Conservation (phyloP, 2,888 invertebrate genomes). For the Lampropteryx suffumata region DNA sequence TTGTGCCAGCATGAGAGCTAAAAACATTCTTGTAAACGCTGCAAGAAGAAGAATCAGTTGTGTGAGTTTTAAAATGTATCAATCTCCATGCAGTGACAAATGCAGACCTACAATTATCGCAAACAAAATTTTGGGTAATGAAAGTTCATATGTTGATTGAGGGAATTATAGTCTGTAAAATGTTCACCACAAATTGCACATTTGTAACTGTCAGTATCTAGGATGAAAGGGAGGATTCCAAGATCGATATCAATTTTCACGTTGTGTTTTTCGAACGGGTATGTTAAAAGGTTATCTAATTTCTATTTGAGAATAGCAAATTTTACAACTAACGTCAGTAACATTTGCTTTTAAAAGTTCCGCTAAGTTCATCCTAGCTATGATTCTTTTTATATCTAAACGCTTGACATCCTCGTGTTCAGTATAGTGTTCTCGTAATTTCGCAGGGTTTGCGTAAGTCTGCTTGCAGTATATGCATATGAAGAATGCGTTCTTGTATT, state of each 20-base stretch:
- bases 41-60: constrained; percentile 65
- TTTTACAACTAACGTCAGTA: constrained; percentile 58
- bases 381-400: constrained; percentile 48
- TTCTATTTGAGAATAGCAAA: constrained; percentile 53
- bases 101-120: constrained; percentile 70
- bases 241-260: constrained; percentile 52
- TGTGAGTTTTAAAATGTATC: constrained; percentile 65
- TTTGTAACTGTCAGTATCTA: constrained; percentile 50
- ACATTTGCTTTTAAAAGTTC: constrained; percentile 69
- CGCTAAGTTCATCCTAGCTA: constrained; percentile 59
- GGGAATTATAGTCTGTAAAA: constrained; percentile 62
- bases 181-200: constrained; percentile 61
- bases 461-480: constrained; percentile 67
- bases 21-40: constrained; percentile 77
- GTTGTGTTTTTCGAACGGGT: constrained; percentile 56
- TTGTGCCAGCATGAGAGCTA: constrained; percentile 68
- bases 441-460: constrained; percentile 55
- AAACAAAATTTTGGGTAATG: constrained; percentile 75
- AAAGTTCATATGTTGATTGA: constrained; percentile 75
- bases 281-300: constrained; percentile 53
- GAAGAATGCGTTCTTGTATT: constrained; percentile 68
- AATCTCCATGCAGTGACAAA: constrained; percentile 69
- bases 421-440: constrained; percentile 52
- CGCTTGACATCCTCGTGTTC: constrained; percentile 44
- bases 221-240: constrained; percentile 66